These are phyloP conservation scores for Peromyscus melanophrys DNA, from an alignment of 2,797 vertebrate genomes.

Conservation along the genomic window DNA sequence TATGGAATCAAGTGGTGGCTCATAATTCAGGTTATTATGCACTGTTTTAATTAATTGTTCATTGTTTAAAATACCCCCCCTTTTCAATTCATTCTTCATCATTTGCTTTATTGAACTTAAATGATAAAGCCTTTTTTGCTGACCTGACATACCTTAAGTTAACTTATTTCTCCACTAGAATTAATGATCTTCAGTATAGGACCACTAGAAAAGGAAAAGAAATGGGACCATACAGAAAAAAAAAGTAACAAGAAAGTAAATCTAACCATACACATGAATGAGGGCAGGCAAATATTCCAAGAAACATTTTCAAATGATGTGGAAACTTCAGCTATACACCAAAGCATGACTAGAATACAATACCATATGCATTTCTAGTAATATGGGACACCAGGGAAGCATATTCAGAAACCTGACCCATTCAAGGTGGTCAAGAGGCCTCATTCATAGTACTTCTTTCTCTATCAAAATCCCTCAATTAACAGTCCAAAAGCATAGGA, in stretches of 20 bases:
- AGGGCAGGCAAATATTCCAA: neutral
- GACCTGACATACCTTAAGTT: neutral
- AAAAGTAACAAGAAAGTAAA: neutral
- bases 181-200: neutral
- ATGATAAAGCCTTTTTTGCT: neutral
- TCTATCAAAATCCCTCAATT: neutral
- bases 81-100: neutral
- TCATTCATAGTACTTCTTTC: neutral
- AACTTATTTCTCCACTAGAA: neutral
- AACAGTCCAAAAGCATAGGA: neutral
- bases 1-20: neutral
- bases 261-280: neutral
- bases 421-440: neutral
- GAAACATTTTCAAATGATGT: conserved; percentile 1
- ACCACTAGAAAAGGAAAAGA: neutral
- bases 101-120: neutral
- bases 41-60: neutral
- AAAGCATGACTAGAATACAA: neutral
- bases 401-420: neutral
- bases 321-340: neutral
- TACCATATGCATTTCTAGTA: neutral
- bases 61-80: neutral
- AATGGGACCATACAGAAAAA: neutral
- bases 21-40: neutral
- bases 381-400: neutral